A percentile compares a stretch with the other conserved stretches of the same genome.
phyloP scores from a whole-genome alignment of 2,113 vertebrate genomes.

The Cyprinus carpio region DNA sequence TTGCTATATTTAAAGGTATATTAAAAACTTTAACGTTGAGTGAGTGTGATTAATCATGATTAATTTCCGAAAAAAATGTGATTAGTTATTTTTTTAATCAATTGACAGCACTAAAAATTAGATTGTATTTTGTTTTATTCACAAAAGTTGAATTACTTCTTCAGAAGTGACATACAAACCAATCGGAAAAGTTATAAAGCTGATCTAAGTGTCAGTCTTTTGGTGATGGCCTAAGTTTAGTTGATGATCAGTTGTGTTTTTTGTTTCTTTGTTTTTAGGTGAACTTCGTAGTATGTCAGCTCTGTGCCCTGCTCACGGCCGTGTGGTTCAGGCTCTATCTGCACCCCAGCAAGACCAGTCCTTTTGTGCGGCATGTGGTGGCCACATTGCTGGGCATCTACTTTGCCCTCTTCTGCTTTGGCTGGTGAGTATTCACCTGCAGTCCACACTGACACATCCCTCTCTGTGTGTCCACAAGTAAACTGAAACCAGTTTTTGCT shows the following conservation, averaged over 20 bases:
- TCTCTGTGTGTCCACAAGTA: not conserved
- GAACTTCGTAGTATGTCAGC: constrained; percentile 91
- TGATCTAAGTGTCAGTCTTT: not conserved
- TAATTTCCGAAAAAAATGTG: too few species aligned
- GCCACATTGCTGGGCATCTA: constrained; percentile 89
- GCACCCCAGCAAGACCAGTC: constrained; percentile 86
- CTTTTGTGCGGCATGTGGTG: constrained; percentile 84
- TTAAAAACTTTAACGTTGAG: too few species aligned
- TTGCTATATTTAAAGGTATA: too few species aligned
- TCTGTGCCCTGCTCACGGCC: constrained; percentile 87
- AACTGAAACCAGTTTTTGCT: not conserved
- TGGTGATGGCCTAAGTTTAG: not conserved
- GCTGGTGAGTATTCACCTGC: constrained; percentile 80
- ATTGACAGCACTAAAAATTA: too few species aligned
- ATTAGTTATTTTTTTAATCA: too few species aligned
- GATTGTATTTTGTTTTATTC: too few species aligned
- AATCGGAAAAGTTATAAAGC: not conserved
- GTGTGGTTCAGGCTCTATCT: constrained; percentile 88
- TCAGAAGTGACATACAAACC: too few species aligned
- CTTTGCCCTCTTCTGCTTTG: constrained; percentile 92
- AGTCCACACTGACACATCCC: not conserved
- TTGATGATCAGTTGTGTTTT: not conserved
- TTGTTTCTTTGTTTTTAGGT: constrained; percentile 73
- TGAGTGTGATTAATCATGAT: too few species aligned
- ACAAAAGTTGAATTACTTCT: too few species aligned